Base-by-base conservation (phyloP, 1,140 invertebrate genomes). In the Chelonus insularis region DNA sequence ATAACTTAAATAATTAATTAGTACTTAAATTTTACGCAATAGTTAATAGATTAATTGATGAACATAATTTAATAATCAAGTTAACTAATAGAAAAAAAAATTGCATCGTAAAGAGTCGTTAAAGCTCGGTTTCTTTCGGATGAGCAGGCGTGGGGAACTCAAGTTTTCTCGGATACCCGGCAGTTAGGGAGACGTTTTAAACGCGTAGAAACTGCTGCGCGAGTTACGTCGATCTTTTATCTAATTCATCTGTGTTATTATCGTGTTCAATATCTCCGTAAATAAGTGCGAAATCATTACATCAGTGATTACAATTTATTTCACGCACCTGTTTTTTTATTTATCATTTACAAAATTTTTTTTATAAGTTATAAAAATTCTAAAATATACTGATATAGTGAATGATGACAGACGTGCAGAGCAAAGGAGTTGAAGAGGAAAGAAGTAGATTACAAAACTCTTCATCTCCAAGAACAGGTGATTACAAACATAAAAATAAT, bases 381-480 rank as follows among this genome's bases (percentile, higher is more conserved):
- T 29, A 7, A 3, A 7, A 7, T 3, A 29, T 7, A 7, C 25
- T 29, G 25, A 29, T 3, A 29, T 3, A 39, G 36, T 39, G 8
- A 37, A 66, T 48, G 36, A 85, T 85, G 84, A 82, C 82, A 55
- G 83, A 84, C 48, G 81, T 85, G 34, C 83, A 83, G 54, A 74
- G 79, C 65, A 73, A 72, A 66, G 67, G 62, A 57, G 66, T 65
- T 48, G 59, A 64, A 21, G 57, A 56, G 68, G 74, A 63, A 57
- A 64, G 14, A 21, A 47, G 69, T 66, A 73, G 80, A 74, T 65
- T 83, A 75, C 74, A 79, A 73, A 65, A 80, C 74, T 68, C 60
- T 29, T 51, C 68, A 62, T 69, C 67, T 45, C 69, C 62, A 37
- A 72, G 70, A 71, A 73, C 74, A 79, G 77, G 76, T 79, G 64